These are phyloP conservation scores for Scolopax mira DNA, from an alignment of 2,113 vertebrate species.

Conservation along the genomic window DNA sequence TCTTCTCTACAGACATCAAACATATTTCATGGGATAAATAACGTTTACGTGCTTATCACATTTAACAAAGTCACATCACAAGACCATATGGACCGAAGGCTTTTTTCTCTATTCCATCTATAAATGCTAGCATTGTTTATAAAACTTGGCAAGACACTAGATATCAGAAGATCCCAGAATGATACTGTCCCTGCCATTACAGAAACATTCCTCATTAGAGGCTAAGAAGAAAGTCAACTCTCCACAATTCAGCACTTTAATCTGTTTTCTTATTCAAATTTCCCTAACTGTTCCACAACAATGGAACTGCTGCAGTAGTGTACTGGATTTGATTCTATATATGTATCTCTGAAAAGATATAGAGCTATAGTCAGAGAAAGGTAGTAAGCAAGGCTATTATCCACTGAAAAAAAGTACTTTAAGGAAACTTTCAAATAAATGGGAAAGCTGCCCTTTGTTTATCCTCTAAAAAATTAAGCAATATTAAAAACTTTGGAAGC, in stretches of 20 bases:
- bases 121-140: not conserved
- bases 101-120: not conserved
- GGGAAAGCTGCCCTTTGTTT: not conserved
- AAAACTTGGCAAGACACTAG: not conserved
- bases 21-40: not conserved
- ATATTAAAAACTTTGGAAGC: not conserved
- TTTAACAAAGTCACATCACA: not conserved
- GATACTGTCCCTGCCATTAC: not conserved
- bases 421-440: not conserved
- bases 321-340: not conserved
- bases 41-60: not conserved
- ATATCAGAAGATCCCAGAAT: not conserved
- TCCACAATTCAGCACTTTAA: not conserved
- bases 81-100: not conserved
- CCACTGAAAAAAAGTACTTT: not conserved
- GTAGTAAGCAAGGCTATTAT: not conserved
- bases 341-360: not conserved
- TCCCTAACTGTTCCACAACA: not conserved
- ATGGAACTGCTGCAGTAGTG: not conserved
- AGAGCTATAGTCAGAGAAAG: not conserved
- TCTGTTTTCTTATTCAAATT: not conserved
- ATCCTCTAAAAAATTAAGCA: not conserved
- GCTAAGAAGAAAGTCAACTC: not conserved
- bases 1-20: not conserved
- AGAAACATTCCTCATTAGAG: not conserved